Base-by-base conservation (phyloP, 1,140 invertebrate species). In the Cydia pomonella region DNA sequence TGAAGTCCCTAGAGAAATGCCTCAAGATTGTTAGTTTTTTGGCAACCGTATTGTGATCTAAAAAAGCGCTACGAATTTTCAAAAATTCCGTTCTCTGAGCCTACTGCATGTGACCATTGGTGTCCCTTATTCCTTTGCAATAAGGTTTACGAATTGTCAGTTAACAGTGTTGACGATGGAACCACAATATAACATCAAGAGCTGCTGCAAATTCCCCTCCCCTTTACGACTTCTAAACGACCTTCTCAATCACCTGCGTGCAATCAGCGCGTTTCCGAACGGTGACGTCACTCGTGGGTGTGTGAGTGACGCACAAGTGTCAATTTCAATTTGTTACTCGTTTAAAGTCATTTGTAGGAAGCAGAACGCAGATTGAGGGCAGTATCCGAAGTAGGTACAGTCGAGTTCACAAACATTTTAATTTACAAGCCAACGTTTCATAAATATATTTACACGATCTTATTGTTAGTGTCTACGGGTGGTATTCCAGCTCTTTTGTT, bases 251-350 rank as follows among this genome's bases (percentile, higher is more conserved):
- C 73, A 63, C 50, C 33, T 12, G 16, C 5, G 33, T 72, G 18
- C 23, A 50, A 18, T 38, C 23, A 16, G 76, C 74, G 29, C 44
- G 33, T 50, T 53, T 62, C 75, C 64, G 27, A 69, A 29, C 12
- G 29, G 12, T 79, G 72, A 74, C 72, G 75, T 73, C 71, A 71
- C 72, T 25, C 71, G 82, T 85, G 82, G 81, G 84, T 85, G 84
- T 84, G 84, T 80, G 73, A 75, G 77, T 84, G 84, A 87, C 83
- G 83, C 80, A 74, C 75, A 62, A 74, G 50, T 72, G 41, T 50
- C 84, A 85, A 85, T 85, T 82, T 74, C 75, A 79, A 79, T 69
- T 69, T 59, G 21, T 6, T 5, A 29, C 59, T 66, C 73, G 81
- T 78, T 85, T 76, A 44, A n/a, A 77, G 38, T 79, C 79, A 81